Conservation (phyloP, 2,113 vertebrate genomes). For the Oryzias curvinotus region DNA sequence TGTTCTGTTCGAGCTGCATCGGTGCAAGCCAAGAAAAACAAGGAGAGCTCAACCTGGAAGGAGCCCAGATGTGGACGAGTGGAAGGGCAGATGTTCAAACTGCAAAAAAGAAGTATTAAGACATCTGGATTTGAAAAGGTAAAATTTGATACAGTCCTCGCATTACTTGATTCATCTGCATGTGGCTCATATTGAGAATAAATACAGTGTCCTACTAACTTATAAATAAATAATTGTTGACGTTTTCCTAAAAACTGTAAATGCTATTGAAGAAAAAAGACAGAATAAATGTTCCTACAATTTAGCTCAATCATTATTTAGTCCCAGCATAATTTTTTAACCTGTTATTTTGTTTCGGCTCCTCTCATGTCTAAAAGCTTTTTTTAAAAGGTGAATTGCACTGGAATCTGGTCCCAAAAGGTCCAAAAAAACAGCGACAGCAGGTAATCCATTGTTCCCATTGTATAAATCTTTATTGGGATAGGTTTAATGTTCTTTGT, state of each 20-base stretch:
- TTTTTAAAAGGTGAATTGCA: background rate
- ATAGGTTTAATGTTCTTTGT: background rate
- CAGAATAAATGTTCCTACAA: background rate
- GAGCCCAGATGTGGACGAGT: conserved; percentile 11
- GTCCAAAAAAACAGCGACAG: conserved; percentile 2
- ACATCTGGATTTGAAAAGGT: conserved; percentile 1
- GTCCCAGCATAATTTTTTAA: background rate
- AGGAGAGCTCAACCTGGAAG: background rate
- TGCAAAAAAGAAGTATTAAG: background rate
- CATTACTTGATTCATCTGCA: too few relatives aligned
- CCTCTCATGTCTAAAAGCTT: background rate
- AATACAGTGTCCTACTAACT: background rate
- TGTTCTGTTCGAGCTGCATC: background rate
- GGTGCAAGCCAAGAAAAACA: conserved; percentile 9
- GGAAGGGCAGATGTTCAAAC: conserved; percentile 6
- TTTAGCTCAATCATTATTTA: background rate
- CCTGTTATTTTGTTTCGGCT: background rate
- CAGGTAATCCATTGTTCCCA: background rate
- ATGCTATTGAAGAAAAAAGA: background rate
- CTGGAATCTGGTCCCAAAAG: background rate
- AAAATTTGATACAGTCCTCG: background rate
- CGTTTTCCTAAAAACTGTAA: background rate
- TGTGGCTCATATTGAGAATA: too few relatives aligned
- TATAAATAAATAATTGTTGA: background rate
- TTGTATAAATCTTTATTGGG: background rate